Percentiles rank a stretch among this genome's conserved stretches.
Conservation (phyloP, 2,113 vertebrate genomes). For the Dicerorhinus sumatrensis region DNA sequence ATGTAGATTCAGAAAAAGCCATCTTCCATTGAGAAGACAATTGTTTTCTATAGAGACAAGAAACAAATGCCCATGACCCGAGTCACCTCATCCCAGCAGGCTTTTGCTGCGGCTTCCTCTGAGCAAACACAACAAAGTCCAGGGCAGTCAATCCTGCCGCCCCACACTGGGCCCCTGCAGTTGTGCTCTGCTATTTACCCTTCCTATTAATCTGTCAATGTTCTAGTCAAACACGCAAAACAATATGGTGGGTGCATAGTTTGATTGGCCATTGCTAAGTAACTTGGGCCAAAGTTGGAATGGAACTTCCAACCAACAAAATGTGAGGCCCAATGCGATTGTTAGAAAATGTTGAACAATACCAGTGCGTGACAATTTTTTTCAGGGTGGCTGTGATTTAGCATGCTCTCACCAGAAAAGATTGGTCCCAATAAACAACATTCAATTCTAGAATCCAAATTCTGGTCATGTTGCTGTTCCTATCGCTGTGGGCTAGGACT, state of each 20-base stretch:
- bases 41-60: conserved; percentile 91
- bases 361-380: conserved; percentile 48
- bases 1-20: conserved; percentile 88
- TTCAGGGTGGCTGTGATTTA: conserved; percentile 75
- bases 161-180: conserved; percentile 86
- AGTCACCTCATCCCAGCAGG: conserved; percentile 90
- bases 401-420: conserved; percentile 54
- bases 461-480: conserved; percentile 29
- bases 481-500: neutral
- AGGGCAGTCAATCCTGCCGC: conserved; percentile 88
- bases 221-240: conserved; percentile 93
- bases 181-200: conserved; percentile 92
- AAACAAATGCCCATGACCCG: conserved; percentile 95
- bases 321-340: conserved; percentile 63
- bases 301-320: conserved; percentile 85
- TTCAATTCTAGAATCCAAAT: conserved; percentile 67
- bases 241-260: conserved; percentile 94
- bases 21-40: conserved; percentile 91
- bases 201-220: conserved; percentile 98
- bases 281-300: conserved; percentile 89
- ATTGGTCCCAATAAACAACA: conserved; percentile 14
- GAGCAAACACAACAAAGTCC: conserved; percentile 89
- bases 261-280: conserved; percentile 92
- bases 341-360: conserved; percentile 75
- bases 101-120: conserved; percentile 90